Percentiles rank a stretch among this genome's conserved stretches.
phyloP scores from a whole-genome alignment of 1,140 invertebrate genomes.

The Conus ventricosus region DNA sequence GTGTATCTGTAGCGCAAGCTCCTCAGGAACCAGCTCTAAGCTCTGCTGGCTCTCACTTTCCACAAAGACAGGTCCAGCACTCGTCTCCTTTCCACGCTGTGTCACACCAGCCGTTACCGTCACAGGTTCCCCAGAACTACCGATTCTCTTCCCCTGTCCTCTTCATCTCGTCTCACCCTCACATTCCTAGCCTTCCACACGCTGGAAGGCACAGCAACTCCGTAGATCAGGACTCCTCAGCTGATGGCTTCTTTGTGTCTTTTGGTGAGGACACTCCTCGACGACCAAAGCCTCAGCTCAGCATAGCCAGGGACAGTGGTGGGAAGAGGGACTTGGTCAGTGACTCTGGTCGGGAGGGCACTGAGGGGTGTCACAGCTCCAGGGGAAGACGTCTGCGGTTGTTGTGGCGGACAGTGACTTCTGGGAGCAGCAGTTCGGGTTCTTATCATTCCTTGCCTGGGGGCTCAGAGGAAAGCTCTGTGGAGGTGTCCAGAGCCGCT shows the following conservation, averaged over 20 bases:
- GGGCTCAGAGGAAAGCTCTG: conserved; percentile 48
- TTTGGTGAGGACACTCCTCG: conserved; percentile 90
- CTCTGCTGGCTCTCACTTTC: background rate
- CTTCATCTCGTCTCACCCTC: too few species aligned
- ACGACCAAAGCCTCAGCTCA: conserved; percentile 82
- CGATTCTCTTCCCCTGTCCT: background rate
- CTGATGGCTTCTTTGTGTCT: conserved; percentile 87
- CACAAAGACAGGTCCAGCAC: background rate
- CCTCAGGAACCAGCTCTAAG: background rate
- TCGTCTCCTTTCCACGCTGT: background rate
- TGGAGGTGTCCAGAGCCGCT: conserved; percentile 31
- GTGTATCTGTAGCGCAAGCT: background rate
- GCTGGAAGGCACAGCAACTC: too few species aligned
- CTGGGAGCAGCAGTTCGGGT: conserved; percentile 11
- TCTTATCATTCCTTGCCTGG: conserved; percentile 31
- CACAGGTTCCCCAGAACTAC: background rate
- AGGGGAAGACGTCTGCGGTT: background rate
- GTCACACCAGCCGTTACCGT: too few species aligned
- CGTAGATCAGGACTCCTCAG: background rate
- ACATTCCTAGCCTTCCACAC: too few species aligned
- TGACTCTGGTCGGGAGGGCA: background rate
- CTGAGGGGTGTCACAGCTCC: background rate
- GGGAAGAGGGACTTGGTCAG: background rate
- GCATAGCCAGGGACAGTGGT: conserved; percentile 46
- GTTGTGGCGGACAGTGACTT: background rate